Evolutionary conservation across 2,797 vertebrate species (phyloP), one percentile per base, ranked within the genome.

Genomic region (Propithecus deckenii): DNA sequence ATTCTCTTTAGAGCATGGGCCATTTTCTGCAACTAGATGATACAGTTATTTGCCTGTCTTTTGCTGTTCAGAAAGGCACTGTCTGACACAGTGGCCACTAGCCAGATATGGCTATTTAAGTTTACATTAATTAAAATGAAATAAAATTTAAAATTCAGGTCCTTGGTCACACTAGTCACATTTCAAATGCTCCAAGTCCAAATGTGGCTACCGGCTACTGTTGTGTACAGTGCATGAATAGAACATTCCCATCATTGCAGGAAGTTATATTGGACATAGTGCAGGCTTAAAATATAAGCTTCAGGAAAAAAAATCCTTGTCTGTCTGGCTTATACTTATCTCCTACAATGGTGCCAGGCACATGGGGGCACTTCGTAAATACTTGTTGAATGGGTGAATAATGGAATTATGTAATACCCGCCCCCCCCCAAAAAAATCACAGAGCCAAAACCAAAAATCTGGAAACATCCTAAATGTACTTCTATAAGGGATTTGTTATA

Each of bases 41-140:
- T 9, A 15, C 8, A 25, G 9, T 71, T 48, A 74, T 59, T 85
- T 23, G 30, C 17, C 72, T 41, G 18, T 55, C 5, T 1, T 41
- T 88, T 59, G 32, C 59, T 65, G 4, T 67, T 63, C 28, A 35
- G 76, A 91, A 57, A 95, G 75, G 18, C 5, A 57, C 72, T 67
- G 32, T 78, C 72, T 69, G 71, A 43, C 35, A 48, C 14, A 7
- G 52, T 41, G 71, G 57, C 67, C 28, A 3, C 30, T 22, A 52
- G 35, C 7, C n/a, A n/a, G 35, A 52, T 18, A 17, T 74, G 78
- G 46, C 81, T 75, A 57, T 38, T 57, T 52, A 93, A 78, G 41
- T 83, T 93, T 86, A 74, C 81, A 86, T 92, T 86, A 76, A 85
- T 91, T 86, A 22, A 59, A 86, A 94, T 50, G 22, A 91, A 83